Evolutionary conservation across 2,113 vertebrate genomes (phyloP).

Genomic region (Siphamia tubifer): DNA sequence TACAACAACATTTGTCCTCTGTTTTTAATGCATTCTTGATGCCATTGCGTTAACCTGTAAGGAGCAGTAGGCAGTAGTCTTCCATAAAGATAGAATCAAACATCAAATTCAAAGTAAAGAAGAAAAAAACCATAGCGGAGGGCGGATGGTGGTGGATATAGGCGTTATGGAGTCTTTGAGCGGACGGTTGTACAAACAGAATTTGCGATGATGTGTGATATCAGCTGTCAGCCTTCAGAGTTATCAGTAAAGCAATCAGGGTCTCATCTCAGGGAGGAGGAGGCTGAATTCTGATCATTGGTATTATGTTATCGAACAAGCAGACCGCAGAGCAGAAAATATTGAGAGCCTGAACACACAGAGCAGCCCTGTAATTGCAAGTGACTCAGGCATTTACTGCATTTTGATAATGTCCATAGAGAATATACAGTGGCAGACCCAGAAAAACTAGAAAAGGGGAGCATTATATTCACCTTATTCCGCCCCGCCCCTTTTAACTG

Average conservation of each 20-base stretch:
- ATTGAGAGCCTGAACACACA: conserved; percentile 16
- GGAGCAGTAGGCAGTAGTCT: too few species aligned
- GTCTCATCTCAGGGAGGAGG: conserved; percentile 35
- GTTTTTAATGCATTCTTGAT: too few species aligned
- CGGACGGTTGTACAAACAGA: conserved; percentile 7
- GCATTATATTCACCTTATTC: too few species aligned
- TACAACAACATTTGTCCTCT: too few species aligned
- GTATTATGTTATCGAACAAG: conserved; percentile 56
- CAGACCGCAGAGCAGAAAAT: conserved; percentile 2
- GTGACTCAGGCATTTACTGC: conserved; percentile 38
- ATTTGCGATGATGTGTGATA: conserved; percentile 24
- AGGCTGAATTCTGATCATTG: conserved; percentile 35
- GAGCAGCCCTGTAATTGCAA: conserved; percentile 18
- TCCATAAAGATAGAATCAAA: background rate
- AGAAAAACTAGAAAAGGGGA: too few species aligned
- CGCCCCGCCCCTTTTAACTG: too few species aligned
- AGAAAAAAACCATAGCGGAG: background rate
- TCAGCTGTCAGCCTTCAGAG: conserved; percentile 33
- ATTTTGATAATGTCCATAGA: conserved; percentile 37
- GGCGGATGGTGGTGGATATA: background rate
- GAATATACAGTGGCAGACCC: conserved; percentile 11
- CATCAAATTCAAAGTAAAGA: background rate
- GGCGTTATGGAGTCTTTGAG: conserved; percentile 10
- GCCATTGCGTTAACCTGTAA: too few species aligned
- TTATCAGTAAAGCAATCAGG: conserved; percentile 69